Evolutionary conservation across 1,140 invertebrate species (phyloP).

Genomic region (Penaeus indicus): DNA sequence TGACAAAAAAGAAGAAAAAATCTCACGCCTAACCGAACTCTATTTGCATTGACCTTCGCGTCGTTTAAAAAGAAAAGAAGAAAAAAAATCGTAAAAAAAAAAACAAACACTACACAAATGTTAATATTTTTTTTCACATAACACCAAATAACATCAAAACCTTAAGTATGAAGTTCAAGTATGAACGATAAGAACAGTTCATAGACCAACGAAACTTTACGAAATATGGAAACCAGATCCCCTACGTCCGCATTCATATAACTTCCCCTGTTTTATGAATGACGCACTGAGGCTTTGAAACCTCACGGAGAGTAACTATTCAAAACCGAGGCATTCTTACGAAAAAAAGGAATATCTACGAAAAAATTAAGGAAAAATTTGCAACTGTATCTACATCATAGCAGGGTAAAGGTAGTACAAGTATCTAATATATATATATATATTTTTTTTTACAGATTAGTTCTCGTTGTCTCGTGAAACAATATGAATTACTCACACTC

Average conservation of each 20-base stretch:
- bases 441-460: not conserved
- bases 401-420: not conserved
- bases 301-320: not conserved
- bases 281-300: not conserved
- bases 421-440: not conserved
- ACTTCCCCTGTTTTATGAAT: constrained; percentile 58
- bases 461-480: too few species aligned
- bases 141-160: too few species aligned
- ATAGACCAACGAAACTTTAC: not conserved
- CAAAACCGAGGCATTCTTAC: too few species aligned
- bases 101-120: too few species aligned
- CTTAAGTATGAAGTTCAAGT: too few species aligned
- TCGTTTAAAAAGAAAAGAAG: too few species aligned
- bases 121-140: too few species aligned
- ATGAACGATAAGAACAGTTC: too few species aligned
- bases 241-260: constrained; percentile 39
- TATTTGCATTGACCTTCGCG: too few species aligned
- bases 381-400: not conserved
- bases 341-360: not conserved
- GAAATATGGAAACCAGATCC: not conserved
- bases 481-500: not conserved
- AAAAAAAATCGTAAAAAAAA: too few species aligned
- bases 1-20: too few species aligned
- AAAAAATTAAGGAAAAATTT: not conserved
- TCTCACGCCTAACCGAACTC: too few species aligned